Evolutionary conservation across 1,140 invertebrate genomes (phyloP).

Genomic region (Dufourea novaeangliae): DNA sequence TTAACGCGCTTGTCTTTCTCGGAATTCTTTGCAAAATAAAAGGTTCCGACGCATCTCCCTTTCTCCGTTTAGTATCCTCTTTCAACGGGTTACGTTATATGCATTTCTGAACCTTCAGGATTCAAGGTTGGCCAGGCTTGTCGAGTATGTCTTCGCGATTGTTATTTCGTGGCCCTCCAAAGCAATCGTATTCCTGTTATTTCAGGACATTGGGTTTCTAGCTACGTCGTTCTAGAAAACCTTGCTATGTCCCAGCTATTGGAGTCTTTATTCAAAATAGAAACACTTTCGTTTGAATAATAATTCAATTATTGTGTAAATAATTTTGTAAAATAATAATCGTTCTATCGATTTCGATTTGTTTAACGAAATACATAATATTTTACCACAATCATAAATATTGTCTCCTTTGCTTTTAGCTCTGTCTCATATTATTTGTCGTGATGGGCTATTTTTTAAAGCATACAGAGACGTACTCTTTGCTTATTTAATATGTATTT

Average conservation of each 20-base stretch:
- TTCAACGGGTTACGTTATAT: constrained; percentile 23
- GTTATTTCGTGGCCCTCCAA: constrained; percentile 42
- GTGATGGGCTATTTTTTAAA: too few species aligned
- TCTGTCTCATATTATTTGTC: too few species aligned
- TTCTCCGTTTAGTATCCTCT: neutral
- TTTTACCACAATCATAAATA: too few species aligned
- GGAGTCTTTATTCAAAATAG: neutral
- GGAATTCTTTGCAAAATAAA: constrained; percentile 30
- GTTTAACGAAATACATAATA: too few species aligned
- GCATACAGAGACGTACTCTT: too few species aligned
- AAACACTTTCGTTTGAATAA: constrained; percentile 15
- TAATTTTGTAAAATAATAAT: too few species aligned
- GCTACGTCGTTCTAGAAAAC: constrained; percentile 15
- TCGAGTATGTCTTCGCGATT: constrained; percentile 34
- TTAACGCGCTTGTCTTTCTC: neutral
- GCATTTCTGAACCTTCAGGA: constrained; percentile 29
- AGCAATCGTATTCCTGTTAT: constrained; percentile 47
- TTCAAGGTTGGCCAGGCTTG: constrained; percentile 32
- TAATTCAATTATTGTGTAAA: too few species aligned
- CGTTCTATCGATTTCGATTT: too few species aligned
- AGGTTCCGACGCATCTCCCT: neutral
- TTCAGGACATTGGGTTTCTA: constrained; percentile 21
- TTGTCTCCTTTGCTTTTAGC: too few species aligned
- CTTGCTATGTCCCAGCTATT: constrained; percentile 6
- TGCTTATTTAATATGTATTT: too few species aligned